A percentile compares a stretch with the other conserved stretches of the same genome.
phyloP scores from a whole-genome alignment of 2,797 vertebrate genomes.

The Sebastes goodei region DNA sequence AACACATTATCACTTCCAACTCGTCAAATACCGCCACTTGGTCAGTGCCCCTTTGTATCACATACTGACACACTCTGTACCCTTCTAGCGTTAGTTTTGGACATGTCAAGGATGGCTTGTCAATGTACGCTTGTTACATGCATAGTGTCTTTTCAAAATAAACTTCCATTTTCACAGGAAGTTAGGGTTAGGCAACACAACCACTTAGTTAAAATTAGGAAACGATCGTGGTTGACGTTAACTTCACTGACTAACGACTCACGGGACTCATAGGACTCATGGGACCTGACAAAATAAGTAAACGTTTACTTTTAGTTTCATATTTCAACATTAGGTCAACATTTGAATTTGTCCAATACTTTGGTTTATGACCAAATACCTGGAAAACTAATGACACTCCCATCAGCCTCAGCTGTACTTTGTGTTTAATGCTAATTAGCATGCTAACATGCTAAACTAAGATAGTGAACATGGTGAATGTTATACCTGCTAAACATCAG shows the following conservation, averaged over 20 bases:
- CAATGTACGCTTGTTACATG: too few relatives aligned
- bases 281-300: too few relatives aligned
- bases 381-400: background rate
- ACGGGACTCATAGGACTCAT: accelerated
- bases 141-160: too few relatives aligned
- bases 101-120: background rate
- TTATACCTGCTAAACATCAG: background rate
- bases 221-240: too few relatives aligned
- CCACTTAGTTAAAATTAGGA: too few relatives aligned
- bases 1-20: background rate
- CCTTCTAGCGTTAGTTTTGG: background rate
- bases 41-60: background rate
- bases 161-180: too few relatives aligned
- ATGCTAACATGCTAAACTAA: background rate
- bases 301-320: too few relatives aligned
- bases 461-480: background rate
- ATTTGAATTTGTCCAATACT: background rate
- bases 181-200: too few relatives aligned
- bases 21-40: background rate
- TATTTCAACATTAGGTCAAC: too few relatives aligned
- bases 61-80: accelerated
- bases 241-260: too few relatives aligned
- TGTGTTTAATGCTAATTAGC: background rate
- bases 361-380: background rate
- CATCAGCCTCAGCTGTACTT: background rate